A percentile compares a stretch with the other conserved stretches of the same genome.
Evolutionary conservation across 1,140 invertebrate species (phyloP).

Genomic region (Euwallacea fornicatus): DNA sequence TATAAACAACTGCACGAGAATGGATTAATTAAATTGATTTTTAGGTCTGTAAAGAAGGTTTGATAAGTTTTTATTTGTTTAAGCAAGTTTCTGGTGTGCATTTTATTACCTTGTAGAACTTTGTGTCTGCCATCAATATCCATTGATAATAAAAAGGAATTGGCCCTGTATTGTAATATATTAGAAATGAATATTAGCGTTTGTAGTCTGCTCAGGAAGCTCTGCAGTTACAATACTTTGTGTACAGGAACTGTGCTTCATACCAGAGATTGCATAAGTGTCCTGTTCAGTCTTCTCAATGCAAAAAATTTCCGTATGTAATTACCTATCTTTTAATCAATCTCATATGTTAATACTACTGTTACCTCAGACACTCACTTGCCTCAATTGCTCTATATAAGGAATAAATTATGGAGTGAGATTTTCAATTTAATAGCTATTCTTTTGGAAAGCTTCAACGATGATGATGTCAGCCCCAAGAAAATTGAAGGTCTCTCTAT

Average conservation of each 20-base stretch:
- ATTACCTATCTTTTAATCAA: neutral
- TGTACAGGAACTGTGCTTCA: constrained; percentile 54
- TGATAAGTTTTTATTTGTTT: too few species aligned
- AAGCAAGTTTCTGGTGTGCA: neutral
- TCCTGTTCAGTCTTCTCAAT: constrained; percentile 55
- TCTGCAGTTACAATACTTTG: constrained; percentile 50
- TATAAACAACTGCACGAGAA: constrained; percentile 36
- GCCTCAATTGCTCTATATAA: constrained; percentile 51
- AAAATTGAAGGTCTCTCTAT: constrained; percentile 41
- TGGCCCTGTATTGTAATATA: constrained; percentile 54
- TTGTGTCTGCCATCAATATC: constrained; percentile 47
- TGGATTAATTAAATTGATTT: constrained; percentile 42
- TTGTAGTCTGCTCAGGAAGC: constrained; percentile 54
- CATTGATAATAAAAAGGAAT: constrained; percentile 47
- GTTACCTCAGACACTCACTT: constrained; percentile 48
- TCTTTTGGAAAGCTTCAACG: constrained; percentile 43
- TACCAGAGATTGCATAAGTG: constrained; percentile 55
- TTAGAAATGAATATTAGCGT: constrained; percentile 58
- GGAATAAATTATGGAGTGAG: constrained; percentile 55
- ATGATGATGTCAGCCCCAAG: constrained; percentile 38
- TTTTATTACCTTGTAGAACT: constrained; percentile 46
- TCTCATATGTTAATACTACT: constrained; percentile 21
- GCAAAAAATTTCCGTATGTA: constrained; percentile 56
- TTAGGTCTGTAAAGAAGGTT: constrained; percentile 31
- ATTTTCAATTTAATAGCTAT: constrained; percentile 56